Conservation (phyloP, 2,113 vertebrate genomes). For the Tenrec ecaudatus region DNA sequence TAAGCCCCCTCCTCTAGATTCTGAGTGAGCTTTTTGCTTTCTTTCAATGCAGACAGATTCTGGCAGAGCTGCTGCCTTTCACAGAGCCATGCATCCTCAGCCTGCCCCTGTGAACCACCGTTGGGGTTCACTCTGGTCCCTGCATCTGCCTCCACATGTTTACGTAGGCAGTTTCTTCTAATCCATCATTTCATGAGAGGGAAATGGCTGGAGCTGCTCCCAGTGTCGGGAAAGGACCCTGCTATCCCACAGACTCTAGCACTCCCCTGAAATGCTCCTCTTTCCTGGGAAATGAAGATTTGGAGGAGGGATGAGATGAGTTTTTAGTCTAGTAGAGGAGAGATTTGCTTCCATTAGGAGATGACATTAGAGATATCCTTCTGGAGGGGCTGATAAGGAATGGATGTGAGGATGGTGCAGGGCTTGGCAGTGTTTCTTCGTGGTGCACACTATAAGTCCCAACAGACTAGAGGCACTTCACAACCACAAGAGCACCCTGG, state of each 20-base stretch:
- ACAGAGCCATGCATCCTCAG: background rate
- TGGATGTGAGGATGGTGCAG: too few relatives aligned
- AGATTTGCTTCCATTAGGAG: background rate
- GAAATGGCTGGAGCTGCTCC: slow-evolving; percentile 30
- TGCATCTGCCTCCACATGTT: background rate
- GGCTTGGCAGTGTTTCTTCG: too few relatives aligned
- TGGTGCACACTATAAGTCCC: too few relatives aligned
- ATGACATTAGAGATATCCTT: slow-evolving; percentile 5
- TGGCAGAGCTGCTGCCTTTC: background rate
- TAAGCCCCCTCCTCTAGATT: background rate
- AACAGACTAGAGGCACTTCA: too few relatives aligned
- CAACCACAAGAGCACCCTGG: background rate
- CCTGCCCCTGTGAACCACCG: background rate
- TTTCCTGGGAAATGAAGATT: slow-evolving; percentile 15
- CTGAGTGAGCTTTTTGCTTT: background rate
- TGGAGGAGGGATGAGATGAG: background rate
- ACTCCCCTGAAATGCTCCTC: slow-evolving; percentile 11
- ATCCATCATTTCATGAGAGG: slow-evolving; percentile 23
- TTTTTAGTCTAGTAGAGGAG: slow-evolving; percentile 32
- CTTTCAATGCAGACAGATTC: slow-evolving; percentile 17
- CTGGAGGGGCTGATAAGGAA: too few relatives aligned
- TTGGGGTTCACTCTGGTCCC: background rate
- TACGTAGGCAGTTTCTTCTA: slow-evolving; percentile 44
- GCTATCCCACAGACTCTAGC: background rate
- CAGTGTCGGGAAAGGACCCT: background rate